Evolutionary conservation across 2,797 vertebrate genomes (phyloP).

Genomic region (Psittacula echo): DNA sequence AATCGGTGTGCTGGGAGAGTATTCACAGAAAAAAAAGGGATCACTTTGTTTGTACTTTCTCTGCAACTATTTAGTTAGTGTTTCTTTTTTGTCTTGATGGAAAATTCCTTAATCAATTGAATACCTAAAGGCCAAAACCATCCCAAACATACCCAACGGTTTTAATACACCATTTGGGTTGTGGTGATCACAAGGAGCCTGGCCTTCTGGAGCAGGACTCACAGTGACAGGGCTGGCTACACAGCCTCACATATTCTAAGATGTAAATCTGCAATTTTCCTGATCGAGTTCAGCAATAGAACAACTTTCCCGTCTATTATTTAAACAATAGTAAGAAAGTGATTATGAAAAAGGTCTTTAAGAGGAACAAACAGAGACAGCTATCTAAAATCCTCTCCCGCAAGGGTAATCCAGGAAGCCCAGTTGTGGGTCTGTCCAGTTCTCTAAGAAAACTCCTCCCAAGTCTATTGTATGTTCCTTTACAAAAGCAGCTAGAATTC

Average conservation of each 20-base stretch:
- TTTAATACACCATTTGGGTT: not conserved
- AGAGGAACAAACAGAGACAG: not conserved
- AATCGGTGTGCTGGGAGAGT: not conserved
- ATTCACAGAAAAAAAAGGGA: not conserved
- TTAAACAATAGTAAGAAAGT: not conserved
- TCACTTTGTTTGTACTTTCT: not conserved
- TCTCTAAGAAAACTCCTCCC: not conserved
- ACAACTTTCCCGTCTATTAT: not conserved
- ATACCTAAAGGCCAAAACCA: not conserved
- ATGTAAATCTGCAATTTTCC: not conserved
- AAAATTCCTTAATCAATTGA: not conserved
- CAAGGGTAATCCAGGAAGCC: not conserved
- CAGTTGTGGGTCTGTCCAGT: not conserved
- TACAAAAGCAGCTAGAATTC: not conserved
- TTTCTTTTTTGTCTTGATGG: not conserved
- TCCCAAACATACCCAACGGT: not conserved
- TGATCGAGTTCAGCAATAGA: not conserved
- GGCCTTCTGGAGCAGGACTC: not conserved
- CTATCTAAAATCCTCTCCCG: not conserved
- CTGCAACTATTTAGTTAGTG: not conserved
- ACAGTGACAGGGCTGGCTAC: not conserved
- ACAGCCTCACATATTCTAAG: rapidly evolving
- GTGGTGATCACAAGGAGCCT: not conserved
- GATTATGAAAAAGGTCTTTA: not conserved
- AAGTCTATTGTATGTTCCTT: not conserved